These are phyloP conservation scores for Pleuronectes platessa DNA, from an alignment of 2,113 vertebrate genomes.

Conservation along the genomic window DNA sequence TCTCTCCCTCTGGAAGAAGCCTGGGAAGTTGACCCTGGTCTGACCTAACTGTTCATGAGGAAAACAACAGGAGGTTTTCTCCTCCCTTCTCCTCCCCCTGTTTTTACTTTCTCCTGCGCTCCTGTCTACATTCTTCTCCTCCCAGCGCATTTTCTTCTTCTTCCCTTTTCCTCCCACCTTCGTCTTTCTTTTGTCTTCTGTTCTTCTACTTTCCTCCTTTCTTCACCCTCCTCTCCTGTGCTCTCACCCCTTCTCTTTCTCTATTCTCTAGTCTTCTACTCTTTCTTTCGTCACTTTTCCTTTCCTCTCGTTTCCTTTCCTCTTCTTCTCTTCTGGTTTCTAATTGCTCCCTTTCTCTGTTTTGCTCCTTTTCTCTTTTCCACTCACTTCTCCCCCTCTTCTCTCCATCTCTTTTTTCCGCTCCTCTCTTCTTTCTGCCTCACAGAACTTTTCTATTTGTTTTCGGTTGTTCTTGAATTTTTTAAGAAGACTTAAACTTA, in stretches of 20 bases:
- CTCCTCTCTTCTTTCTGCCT: background rate
- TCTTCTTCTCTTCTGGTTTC: background rate
- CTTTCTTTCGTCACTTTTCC: too few relatives aligned
- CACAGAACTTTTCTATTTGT: too few relatives aligned
- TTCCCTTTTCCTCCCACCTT: background rate
- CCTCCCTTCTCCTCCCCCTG: conserved; percentile 14
- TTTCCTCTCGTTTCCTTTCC: background rate
- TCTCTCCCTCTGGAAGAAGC: conserved; percentile 16
- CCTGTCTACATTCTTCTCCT: conserved; percentile 12
- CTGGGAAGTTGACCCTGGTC: conserved; percentile 65
- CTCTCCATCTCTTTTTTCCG: background rate
- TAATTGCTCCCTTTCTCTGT: background rate
- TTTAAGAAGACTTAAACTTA: too few relatives aligned
- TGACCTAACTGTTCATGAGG: conserved; percentile 66
- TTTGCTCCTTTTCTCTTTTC: background rate
- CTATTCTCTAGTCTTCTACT: too few relatives aligned
- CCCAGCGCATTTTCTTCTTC: background rate
- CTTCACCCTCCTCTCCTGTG: background rate
- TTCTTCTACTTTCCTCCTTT: background rate
- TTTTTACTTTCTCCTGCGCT: conserved; percentile 13
- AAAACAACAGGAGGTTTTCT: conserved; percentile 68
- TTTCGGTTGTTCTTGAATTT: too few relatives aligned
- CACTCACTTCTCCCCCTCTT: background rate
- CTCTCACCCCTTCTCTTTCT: background rate
- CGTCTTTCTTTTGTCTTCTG: background rate